Conservation (phyloP, 2,888 invertebrate species). For the Hemaris fuciformis region DNA sequence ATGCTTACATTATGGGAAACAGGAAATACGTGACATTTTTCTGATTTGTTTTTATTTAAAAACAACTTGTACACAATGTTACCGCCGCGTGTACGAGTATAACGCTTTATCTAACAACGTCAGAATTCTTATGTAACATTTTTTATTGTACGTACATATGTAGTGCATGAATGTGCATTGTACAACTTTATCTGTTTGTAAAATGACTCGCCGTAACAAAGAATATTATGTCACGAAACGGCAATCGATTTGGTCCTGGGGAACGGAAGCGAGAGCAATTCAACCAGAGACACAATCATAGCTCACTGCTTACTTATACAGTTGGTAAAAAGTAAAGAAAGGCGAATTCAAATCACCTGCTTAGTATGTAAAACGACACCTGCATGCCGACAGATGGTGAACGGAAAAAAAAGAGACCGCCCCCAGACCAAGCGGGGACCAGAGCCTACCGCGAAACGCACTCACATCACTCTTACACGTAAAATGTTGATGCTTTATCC, state of each 20-base stretch:
- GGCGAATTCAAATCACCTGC: slow-evolving; percentile 74
- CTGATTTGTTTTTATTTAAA: not conserved
- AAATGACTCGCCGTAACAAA: not conserved
- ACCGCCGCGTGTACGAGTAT: not conserved
- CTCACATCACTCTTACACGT: slow-evolving; percentile 16
- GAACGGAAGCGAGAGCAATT: slow-evolving; percentile 20
- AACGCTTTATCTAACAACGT: not conserved
- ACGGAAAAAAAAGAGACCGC: slow-evolving; percentile 55
- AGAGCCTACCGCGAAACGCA: slow-evolving; percentile 26
- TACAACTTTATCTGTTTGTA: not conserved
- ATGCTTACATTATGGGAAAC: too few relatives aligned
- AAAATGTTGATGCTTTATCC: not conserved
- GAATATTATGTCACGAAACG: not conserved
- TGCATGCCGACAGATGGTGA: slow-evolving; percentile 70
- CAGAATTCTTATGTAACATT: not conserved
- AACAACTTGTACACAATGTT: not conserved
- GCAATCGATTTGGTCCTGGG: slow-evolving; percentile 1
- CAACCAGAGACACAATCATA: slow-evolving; percentile 5
- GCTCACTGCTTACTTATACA: slow-evolving; percentile 3
- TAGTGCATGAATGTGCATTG: not conserved
- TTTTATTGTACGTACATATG: not conserved
- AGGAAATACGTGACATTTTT: too few relatives aligned
- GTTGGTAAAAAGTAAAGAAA: slow-evolving; percentile 40
- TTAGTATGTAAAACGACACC: slow-evolving; percentile 74
- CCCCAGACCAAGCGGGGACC: slow-evolving; percentile 42